Percentiles rank a stretch among this genome's conserved stretches.
Evolutionary conservation across 2,888 invertebrate genomes (phyloP).

Genomic region (Chymomyza procnemis): DNA sequence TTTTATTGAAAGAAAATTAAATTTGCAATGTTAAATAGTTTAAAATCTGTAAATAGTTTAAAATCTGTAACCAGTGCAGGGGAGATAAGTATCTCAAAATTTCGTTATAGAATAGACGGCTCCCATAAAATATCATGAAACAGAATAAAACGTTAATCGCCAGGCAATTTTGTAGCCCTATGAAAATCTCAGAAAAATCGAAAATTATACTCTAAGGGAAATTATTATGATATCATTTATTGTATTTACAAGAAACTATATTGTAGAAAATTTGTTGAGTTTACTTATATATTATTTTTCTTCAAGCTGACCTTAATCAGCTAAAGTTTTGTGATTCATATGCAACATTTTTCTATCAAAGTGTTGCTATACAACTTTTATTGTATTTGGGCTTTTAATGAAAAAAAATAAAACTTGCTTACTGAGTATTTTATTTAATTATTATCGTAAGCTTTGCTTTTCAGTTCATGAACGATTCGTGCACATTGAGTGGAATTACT

Average conservation of each 20-base stretch:
- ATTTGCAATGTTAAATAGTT: too few relatives aligned
- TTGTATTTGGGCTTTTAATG: background rate
- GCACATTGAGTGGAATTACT: constrained; percentile 11
- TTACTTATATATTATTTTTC: background rate
- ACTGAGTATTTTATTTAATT: constrained; percentile 28
- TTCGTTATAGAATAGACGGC: too few relatives aligned
- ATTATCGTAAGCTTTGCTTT: constrained; percentile 45
- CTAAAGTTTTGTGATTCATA: constrained; percentile 10
- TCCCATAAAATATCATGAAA: too few relatives aligned
- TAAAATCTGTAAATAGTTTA: too few relatives aligned
- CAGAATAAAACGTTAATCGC: too few relatives aligned
- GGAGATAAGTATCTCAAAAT: too few relatives aligned
- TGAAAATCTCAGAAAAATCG: too few relatives aligned
- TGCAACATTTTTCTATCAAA: background rate
- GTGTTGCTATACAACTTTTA: constrained; percentile 8
- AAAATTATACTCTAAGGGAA: too few relatives aligned
- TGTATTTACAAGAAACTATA: background rate
- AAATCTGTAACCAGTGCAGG: too few relatives aligned
- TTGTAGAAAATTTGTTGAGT: too few relatives aligned
- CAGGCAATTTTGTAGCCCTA: too few relatives aligned
- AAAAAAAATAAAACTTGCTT: constrained; percentile 13
- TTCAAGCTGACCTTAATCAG: background rate
- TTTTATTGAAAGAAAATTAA: too few relatives aligned
- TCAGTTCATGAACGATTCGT: constrained; percentile 17
- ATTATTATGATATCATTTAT: background rate